A percentile compares a stretch with the other conserved stretches of the same genome.
Evolutionary conservation across 2,888 invertebrate species (phyloP).

Genomic region (Oscheius sp.): DNA sequence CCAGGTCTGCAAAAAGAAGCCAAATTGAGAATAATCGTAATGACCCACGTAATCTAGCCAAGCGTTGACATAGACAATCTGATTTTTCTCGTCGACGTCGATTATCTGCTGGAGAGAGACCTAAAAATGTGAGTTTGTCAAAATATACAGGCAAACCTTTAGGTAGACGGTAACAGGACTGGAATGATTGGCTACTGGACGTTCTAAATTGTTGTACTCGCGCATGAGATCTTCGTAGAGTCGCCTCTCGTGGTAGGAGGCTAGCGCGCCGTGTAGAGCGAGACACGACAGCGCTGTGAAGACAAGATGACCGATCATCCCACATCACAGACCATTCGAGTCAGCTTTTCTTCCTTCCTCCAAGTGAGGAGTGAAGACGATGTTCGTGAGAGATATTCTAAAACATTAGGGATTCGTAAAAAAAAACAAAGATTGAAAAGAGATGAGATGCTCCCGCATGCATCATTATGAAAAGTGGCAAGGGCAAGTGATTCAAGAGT

Average conservation of each 20-base stretch:
- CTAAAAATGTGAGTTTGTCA: slow-evolving; percentile 42
- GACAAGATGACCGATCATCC: slow-evolving; percentile 31
- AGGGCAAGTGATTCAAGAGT: slow-evolving; percentile 15
- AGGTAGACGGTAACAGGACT: slow-evolving; percentile 65
- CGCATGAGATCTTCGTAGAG: slow-evolving; percentile 70
- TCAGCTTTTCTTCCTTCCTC: not conserved
- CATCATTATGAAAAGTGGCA: slow-evolving; percentile 10
- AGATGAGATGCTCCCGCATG: not conserved
- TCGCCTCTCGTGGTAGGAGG: slow-evolving; percentile 62
- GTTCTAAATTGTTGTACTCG: slow-evolving; percentile 69
- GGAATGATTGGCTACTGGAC: slow-evolving; percentile 71
- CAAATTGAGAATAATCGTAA: not conserved
- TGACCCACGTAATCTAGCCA: slow-evolving; percentile 68
- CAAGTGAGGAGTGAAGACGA: not conserved
- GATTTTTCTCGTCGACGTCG: slow-evolving; percentile 73
- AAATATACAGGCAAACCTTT: slow-evolving; percentile 44
- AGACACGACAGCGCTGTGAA: slow-evolving; percentile 42
- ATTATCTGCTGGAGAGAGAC: slow-evolving; percentile 72
- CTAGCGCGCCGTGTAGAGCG: slow-evolving; percentile 37
- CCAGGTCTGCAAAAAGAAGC: slow-evolving; percentile 60
- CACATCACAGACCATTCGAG: slow-evolving; percentile 34
- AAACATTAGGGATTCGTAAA: not conserved
- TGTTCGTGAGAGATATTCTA: not conserved
- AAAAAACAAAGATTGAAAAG: slow-evolving; percentile 3
- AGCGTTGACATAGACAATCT: slow-evolving; percentile 70